Base-by-base conservation (phyloP, 2,113 vertebrate species). In the Ptilorrhoa leucosticta region DNA sequence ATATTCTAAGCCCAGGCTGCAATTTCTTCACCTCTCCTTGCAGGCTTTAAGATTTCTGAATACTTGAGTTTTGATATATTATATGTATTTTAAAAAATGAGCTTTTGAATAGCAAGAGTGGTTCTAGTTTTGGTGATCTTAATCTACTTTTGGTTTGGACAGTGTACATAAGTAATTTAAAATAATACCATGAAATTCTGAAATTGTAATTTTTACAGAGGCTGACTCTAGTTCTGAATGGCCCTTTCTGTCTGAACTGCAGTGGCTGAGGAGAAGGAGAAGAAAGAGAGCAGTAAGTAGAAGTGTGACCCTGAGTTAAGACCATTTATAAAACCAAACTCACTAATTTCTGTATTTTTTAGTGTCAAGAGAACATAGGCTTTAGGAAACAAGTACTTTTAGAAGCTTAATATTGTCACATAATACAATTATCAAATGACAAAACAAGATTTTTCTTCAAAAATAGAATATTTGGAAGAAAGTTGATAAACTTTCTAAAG, bases 281-380 rank as follows among this genome's bases (percentile, higher is more conserved):
- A 97, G 98, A 98, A 99, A 98, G 98, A 98, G 99, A 97, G 99
- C 99, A 51, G 98, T 98, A 95, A 98, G 98, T 98, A 97, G 96
- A 94, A 97, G 75, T 90, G 45, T 95, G 47, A 87, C 39, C 10
- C 47, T 39, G 45, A 76, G 20, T 83, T 65, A 69, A 77, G 50
- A 87, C 26, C 30, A 22, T 78, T 82, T 78, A 35, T 64, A 45
- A 83, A 85, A 30, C 7, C 39, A 64, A 91, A 81, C 4, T 21
- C 31, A 40, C 18, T 58, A 17, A 40, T 53, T 88, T 94, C n/a
- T 9, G 2, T 24, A 10, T 27, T 80, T 82, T 79, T 93, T 64
- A 71, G 53, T 45, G 51, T 53, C 51, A 57, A 28, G 47, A 75
- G 27, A 64, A 63, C 14, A 37, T 10, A 77, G 9, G 9, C 42